Percentiles rank a stretch among this genome's conserved stretches.
These are phyloP conservation scores for Genyomyrus donnyi DNA, from an alignment of 2,113 vertebrate genomes.

Conservation along the genomic window DNA sequence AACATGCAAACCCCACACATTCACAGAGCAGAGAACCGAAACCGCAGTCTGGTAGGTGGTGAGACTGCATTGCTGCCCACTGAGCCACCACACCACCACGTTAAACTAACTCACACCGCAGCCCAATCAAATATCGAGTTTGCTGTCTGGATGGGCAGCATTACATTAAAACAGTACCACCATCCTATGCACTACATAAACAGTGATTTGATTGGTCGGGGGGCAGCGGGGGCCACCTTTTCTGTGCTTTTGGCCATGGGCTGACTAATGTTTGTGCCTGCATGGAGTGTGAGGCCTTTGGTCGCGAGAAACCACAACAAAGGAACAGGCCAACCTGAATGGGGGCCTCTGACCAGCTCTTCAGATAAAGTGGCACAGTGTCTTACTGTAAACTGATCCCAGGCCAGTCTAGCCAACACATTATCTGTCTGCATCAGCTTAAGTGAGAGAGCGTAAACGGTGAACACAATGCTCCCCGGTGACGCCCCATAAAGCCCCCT, in stretches of 20 bases:
- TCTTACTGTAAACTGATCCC: neutral
- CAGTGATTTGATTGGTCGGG: neutral
- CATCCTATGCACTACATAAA: neutral
- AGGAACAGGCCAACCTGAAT: neutral
- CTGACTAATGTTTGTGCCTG: neutral
- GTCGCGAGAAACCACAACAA: neutral
- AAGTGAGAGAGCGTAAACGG: neutral
- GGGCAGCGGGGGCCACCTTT: neutral
- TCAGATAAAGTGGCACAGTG: neutral
- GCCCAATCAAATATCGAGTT: neutral
- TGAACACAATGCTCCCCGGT: neutral
- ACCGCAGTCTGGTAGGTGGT: neutral
- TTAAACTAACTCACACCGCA: neutral
- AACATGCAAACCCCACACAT: neutral
- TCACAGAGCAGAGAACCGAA: neutral
- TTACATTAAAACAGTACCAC: neutral
- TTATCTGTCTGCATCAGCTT: neutral
- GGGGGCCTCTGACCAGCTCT: neutral
- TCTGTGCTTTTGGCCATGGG: neutral
- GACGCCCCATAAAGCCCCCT: neutral
- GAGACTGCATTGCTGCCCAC: neutral
- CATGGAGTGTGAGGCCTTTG: neutral
- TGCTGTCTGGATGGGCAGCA: neutral
- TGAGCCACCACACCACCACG: neutral
- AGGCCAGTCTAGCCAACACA: neutral